Evolutionary conservation across 2,888 invertebrate genomes (phyloP), one percentile per base, ranked within the genome.

Genomic region (Sipha maydis): DNA sequence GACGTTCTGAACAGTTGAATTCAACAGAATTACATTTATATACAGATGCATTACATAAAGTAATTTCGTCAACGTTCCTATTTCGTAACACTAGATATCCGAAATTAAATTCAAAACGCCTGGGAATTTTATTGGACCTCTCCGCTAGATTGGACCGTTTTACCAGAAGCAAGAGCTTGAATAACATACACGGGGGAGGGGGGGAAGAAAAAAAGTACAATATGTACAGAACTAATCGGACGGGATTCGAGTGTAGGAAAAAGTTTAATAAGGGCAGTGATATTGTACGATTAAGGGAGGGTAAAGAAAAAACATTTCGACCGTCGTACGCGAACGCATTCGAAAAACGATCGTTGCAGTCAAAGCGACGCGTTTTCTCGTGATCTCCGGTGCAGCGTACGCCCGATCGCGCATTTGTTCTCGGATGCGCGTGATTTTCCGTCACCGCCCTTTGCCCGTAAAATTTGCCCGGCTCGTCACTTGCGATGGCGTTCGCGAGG

Each of bases 71-170:
- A 4, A 83, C 21, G 34, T 28, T 56, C 73, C 19, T 34, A 34
- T 2, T 34, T 34, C 31, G 48, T 73, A 73, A 28, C 19, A 71
- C 54, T n/a, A 56, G 31, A 56, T 73, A 73, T 73, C 54, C 73
- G 54, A 83, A 83, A 54, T 25, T 19, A 83, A 73, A 83, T 34
- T 34, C 73, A 31, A 54, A 73, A 83, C 71, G 25, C 34, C n/a
- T 17, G 25, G 54, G 9, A 28, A 73, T 73, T 61, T 28, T 21
- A 25, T 79, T 56, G 54, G 25, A 79, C 31, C 31, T 79, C 61
- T 83, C 56, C 48, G n/a, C n/a, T 34, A 9, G 73, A 73, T 34
- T 83, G 34, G n/a, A 83, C 14, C n/a, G n/a, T 83, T 54, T 73
- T 83, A 34, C n/a, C 54, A 83, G 17, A 83, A 71, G 28, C 21